Evolutionary conservation across 2,888 invertebrate species (phyloP).

Genomic region (Tyria jacobaeae): DNA sequence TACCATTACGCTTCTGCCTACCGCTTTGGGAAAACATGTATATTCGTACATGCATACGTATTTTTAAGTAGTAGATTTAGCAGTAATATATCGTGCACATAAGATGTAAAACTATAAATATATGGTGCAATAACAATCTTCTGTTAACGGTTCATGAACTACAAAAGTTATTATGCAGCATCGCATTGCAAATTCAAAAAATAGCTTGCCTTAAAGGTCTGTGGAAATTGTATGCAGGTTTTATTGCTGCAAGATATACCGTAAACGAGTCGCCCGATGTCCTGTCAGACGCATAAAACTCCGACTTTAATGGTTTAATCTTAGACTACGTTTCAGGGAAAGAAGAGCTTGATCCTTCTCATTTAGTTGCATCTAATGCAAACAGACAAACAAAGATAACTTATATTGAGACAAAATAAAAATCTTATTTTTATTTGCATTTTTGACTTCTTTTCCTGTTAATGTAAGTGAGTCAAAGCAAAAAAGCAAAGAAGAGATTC

Average conservation of each 20-base stretch:
- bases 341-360: slow-evolving; percentile 20
- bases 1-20: too few species aligned
- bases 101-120: background rate
- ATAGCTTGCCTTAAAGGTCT: slow-evolving; percentile 42
- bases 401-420: background rate
- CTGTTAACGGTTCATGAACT: background rate
- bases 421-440: background rate
- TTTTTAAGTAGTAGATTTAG: background rate
- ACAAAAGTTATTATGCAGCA: slow-evolving; percentile 6
- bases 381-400: background rate
- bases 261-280: slow-evolving; percentile 42
- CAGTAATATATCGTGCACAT: too few species aligned
- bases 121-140: background rate
- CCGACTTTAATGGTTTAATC: slow-evolving; percentile 37
- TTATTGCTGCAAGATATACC: slow-evolving; percentile 57
- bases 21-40: too few species aligned
- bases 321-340: slow-evolving; percentile 24
- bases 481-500: too few species aligned
- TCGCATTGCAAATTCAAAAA: slow-evolving; percentile 25
- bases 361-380: slow-evolving; percentile 31
- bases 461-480: too few species aligned
- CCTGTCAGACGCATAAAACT: slow-evolving; percentile 45
- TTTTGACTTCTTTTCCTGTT: too few species aligned
- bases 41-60: too few species aligned
- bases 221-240: slow-evolving; percentile 58